These are phyloP conservation scores for Leptopterna dolabrata DNA, from an alignment of 2,888 invertebrate genomes.

Conservation along the genomic window DNA sequence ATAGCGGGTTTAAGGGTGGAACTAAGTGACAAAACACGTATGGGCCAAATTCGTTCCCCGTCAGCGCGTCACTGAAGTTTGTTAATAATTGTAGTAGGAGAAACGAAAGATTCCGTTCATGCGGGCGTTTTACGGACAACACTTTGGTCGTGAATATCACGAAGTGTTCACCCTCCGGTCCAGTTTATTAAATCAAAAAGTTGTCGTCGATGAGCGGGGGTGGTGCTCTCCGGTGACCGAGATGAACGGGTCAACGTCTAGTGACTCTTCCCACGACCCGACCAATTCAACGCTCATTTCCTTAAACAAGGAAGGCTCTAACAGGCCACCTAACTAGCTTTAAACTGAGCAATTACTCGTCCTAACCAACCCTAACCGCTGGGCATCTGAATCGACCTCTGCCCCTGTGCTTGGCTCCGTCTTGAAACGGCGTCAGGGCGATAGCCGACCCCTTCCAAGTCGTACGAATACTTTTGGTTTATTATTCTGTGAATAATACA, in stretches of 20 bases:
- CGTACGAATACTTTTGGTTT: no score
- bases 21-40: no score
- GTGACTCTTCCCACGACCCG: conserved; percentile 50
- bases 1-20: no score
- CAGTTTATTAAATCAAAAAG: conserved; percentile 8
- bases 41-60: no score
- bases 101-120: no score
- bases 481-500: no score
- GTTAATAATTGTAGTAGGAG: no score
- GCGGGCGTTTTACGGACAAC: no score
- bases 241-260: conserved; percentile 39
- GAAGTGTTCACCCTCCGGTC: background rate
- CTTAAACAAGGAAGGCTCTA: conserved; percentile 51
- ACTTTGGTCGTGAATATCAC: no score
- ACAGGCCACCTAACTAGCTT: conserved; percentile 37
- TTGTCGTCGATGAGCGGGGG: background rate
- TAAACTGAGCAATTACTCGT: conserved; percentile 49
- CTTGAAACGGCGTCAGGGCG: background rate
- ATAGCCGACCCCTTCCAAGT: background rate
- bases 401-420: background rate
- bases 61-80: no score
- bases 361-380: conserved; percentile 45
- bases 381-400: background rate
- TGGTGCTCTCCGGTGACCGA: background rate
- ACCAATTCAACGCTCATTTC: conserved; percentile 50